Evolutionary conservation across 2,113 vertebrate genomes (phyloP).

Genomic region (Bufo gargarizans): DNA sequence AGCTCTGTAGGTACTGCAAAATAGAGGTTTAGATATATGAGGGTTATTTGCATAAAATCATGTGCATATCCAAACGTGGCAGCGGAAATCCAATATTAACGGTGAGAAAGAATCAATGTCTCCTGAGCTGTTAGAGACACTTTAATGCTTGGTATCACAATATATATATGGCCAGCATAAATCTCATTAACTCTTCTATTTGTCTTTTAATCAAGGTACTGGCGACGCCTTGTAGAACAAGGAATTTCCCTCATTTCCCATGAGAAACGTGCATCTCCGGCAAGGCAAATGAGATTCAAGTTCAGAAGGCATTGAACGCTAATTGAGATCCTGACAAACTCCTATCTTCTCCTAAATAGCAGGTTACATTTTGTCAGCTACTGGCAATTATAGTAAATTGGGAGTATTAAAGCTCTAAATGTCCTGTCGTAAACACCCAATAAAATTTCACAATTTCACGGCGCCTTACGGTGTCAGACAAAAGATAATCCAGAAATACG

Average conservation of each 20-base stretch:
- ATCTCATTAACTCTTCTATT: neutral
- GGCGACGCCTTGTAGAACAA: neutral
- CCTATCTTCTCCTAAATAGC: neutral
- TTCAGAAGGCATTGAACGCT: neutral
- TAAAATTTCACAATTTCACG: neutral
- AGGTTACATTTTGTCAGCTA: neutral
- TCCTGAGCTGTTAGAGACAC: neutral
- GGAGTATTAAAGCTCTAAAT: neutral
- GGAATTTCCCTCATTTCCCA: neutral
- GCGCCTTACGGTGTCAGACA: neutral
- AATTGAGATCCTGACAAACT: neutral
- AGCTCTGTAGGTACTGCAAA: too few species aligned
- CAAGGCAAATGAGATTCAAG: neutral
- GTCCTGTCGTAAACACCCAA: neutral
- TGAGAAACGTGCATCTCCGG: neutral
- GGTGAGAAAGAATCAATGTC: neutral
- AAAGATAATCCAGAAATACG: neutral
- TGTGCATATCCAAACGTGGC: neutral
- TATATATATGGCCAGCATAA: neutral
- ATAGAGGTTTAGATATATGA: too few species aligned
- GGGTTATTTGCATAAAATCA: too few species aligned
- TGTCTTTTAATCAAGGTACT: neutral
- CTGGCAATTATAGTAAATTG: neutral
- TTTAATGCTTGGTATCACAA: neutral
- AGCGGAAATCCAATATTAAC: neutral